Evolutionary conservation across 2,797 vertebrate species (phyloP).

Genomic region (Rhinatrema bivittatum): DNA sequence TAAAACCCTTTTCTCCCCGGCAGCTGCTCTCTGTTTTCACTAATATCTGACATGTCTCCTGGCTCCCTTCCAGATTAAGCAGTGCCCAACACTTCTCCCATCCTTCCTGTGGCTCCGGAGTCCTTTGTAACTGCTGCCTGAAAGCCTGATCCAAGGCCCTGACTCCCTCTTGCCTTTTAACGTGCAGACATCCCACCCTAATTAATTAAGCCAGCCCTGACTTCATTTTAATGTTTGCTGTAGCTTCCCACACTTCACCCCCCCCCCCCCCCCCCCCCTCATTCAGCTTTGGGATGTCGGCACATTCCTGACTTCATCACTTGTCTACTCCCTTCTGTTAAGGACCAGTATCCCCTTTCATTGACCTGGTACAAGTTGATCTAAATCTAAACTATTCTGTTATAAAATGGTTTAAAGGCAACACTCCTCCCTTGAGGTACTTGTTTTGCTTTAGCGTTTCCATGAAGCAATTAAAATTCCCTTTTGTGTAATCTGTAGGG

Average conservation of each 20-base stretch:
- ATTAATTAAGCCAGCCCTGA: slow-evolving; percentile 59
- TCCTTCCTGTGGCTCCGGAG: slow-evolving; percentile 34
- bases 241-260: slow-evolving; percentile 60
- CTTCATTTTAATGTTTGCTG: slow-evolving; percentile 32
- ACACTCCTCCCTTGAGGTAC: no score
- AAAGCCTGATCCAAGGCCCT: slow-evolving; percentile 21
- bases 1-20: slow-evolving; percentile 15
- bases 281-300: slow-evolving; percentile 53
- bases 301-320: slow-evolving; percentile 67
- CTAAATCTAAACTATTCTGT: slow-evolving; percentile 32
- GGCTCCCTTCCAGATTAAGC: slow-evolving; percentile 41
- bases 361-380: slow-evolving; percentile 36
- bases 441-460: no score
- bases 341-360: slow-evolving; percentile 42
- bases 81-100: slow-evolving; percentile 40
- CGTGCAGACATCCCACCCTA: slow-evolving; percentile 39
- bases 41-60: slow-evolving; percentile 63
- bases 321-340: slow-evolving; percentile 62
- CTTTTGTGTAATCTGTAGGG: no score
- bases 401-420: slow-evolving; percentile 1
- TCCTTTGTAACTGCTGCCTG: slow-evolving; percentile 38
- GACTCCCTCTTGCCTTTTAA: slow-evolving; percentile 27
- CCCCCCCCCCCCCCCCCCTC: slow-evolving; percentile 54
- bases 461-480: no score
- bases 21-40: slow-evolving; percentile 67